Evolutionary conservation across 2,888 invertebrate genomes (phyloP).

Genomic region (Apantesis nais): DNA sequence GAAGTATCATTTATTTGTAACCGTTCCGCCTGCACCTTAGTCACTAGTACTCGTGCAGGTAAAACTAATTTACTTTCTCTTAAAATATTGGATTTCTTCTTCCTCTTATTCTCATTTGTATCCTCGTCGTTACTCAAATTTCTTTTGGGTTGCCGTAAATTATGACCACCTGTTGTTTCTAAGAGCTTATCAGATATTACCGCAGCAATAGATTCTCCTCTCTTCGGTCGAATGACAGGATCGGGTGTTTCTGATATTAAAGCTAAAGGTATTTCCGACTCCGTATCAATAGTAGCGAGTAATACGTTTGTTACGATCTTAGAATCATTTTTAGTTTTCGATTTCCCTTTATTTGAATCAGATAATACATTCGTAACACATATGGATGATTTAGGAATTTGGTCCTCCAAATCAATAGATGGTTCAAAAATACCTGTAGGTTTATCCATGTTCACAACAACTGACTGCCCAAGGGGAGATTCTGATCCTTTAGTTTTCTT

Average conservation of each 20-base stretch:
- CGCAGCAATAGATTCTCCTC: conserved; percentile 79
- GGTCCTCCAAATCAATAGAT: conserved; percentile 88
- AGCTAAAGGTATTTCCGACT: conserved; percentile 75
- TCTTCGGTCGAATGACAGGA: conserved; percentile 73
- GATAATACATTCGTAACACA: conserved; percentile 69
- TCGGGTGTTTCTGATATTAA: conserved; percentile 76
- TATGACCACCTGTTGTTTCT: conserved; percentile 77
- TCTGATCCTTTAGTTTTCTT: conserved; percentile 75
- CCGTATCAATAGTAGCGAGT: conserved; percentile 70
- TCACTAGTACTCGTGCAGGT: conserved; percentile 70
- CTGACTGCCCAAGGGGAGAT: conserved; percentile 54
- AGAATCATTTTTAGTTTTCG: conserved; percentile 62
- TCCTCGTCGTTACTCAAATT: conserved; percentile 74
- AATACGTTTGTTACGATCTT: conserved; percentile 60
- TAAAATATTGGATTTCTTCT: conserved; percentile 73
- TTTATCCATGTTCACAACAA: conserved; percentile 78
- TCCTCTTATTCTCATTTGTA: conserved; percentile 74
- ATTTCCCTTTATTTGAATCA: conserved; percentile 76
- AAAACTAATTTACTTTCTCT: conserved; percentile 80
- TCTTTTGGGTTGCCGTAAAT: conserved; percentile 78
- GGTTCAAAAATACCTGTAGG: conserved; percentile 90
- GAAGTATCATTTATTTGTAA: conserved; percentile 59
- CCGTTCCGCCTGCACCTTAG: conserved; percentile 77
- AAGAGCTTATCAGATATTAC: conserved; percentile 82
- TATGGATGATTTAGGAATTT: conserved; percentile 86